Evolutionary conservation across 2,797 vertebrate genomes (phyloP).

Genomic region (Crenichthys baileyi): DNA sequence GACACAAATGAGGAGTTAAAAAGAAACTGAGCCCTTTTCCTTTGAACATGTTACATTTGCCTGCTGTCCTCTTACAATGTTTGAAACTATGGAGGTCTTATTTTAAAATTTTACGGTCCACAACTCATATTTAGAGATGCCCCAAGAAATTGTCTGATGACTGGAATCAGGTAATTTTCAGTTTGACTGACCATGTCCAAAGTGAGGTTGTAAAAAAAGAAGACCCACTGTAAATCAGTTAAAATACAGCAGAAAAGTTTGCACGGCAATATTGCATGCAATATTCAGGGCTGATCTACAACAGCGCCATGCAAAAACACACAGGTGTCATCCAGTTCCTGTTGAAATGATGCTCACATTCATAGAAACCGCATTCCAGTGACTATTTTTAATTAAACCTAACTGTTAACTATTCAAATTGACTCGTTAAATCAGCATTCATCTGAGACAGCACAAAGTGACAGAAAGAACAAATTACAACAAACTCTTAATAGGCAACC

Average conservation of each 20-base stretch:
- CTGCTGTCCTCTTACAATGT: not conserved
- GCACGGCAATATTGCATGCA: not conserved
- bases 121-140: not conserved
- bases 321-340: not conserved
- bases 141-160: not conserved
- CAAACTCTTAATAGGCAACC: not conserved
- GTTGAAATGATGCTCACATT: not conserved
- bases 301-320: not conserved
- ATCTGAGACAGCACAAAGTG: not conserved
- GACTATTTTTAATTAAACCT: not conserved
- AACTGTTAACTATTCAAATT: not conserved
- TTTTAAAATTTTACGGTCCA: not conserved
- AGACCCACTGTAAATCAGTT: not conserved
- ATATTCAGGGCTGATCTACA: not conserved
- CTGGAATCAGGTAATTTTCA: not conserved
- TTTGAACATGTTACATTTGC: not conserved
- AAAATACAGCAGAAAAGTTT: not conserved
- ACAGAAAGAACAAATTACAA: not conserved
- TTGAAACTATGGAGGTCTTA: not conserved
- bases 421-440: not conserved
- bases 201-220: not conserved
- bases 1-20: constrained; percentile 21
- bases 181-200: not conserved
- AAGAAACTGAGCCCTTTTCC: not conserved
- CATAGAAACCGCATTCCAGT: not conserved